Conservation (phyloP, 2,888 invertebrate genomes). For the Anorthoa munda region DNA sequence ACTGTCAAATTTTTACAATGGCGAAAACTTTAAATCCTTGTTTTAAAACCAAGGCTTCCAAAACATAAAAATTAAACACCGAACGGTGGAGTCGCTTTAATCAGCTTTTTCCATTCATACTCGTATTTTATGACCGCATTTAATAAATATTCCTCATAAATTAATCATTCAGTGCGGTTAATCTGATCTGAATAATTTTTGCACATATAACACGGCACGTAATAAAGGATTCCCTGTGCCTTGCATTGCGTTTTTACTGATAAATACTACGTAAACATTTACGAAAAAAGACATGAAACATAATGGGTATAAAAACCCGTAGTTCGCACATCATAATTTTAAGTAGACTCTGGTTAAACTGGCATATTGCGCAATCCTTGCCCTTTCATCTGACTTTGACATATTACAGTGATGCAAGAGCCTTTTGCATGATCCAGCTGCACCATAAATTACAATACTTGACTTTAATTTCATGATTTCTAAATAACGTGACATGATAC, state of each 20-base stretch:
- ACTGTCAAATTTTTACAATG: background rate
- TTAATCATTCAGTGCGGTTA: conserved; percentile 31
- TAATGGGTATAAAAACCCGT: conserved; percentile 34
- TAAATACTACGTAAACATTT: conserved; percentile 16
- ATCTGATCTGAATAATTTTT: conserved; percentile 49
- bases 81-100: conserved; percentile 1
- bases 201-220: conserved; percentile 10
- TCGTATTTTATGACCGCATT: conserved; percentile 13
- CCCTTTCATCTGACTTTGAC: conserved; percentile 85
- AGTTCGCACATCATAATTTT: conserved; percentile 53
- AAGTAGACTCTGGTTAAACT: conserved; percentile 65
- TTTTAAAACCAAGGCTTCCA: background rate
- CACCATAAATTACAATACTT: conserved; percentile 31
- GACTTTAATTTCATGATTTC: conserved; percentile 40
- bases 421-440: conserved; percentile 60
- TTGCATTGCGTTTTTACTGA: conserved; percentile 26
- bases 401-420: conserved; percentile 80
- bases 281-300: conserved; percentile 20
- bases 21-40: background rate
- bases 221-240: conserved; percentile 7
- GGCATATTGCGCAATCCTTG: conserved; percentile 74
- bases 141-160: conserved; percentile 29
- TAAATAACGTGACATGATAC: conserved; percentile 33
- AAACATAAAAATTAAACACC: background rate
- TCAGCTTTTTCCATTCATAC: conserved; percentile 12